phyloP scores from a whole-genome alignment of 2,113 vertebrate species.

The Chlorocebus sabaeus region DNA sequence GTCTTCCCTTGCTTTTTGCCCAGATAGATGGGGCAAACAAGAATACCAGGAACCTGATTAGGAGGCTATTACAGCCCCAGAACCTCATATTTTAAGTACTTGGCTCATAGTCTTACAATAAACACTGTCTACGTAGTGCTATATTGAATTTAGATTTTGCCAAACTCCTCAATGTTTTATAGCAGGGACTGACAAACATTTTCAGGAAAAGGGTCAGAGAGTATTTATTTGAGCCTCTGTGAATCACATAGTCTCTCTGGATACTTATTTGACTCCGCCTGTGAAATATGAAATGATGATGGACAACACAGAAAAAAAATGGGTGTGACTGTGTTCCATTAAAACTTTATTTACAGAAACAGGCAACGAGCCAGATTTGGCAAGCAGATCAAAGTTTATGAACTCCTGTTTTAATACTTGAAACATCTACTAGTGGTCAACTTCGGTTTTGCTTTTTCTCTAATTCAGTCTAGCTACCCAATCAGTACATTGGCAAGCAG shows the following conservation, averaged over 20 bases:
- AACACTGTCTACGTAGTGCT: background rate
- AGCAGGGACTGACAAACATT: background rate
- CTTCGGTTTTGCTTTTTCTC: background rate
- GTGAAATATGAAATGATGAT: background rate
- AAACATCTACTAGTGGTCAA: background rate
- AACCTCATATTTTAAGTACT: background rate
- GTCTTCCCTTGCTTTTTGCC: background rate
- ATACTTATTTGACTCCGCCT: background rate
- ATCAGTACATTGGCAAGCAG: background rate
- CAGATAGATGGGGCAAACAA: background rate
- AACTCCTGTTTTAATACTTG: background rate
- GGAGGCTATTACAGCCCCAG: background rate
- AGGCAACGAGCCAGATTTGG: background rate
- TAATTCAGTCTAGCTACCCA: background rate
- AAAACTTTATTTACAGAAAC: constrained; percentile 41
- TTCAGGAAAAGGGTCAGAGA: background rate
- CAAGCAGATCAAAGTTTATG: background rate
- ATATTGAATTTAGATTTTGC: background rate
- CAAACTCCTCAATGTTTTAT: background rate
- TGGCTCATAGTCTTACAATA: background rate
- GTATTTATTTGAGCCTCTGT: background rate
- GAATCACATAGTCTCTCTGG: background rate
- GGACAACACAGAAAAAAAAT: background rate
- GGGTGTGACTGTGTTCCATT: background rate
- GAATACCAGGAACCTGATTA: background rate